phyloP scores from a whole-genome alignment of 64 coral and sea anemone species.

The Porites lutea region DNA sequence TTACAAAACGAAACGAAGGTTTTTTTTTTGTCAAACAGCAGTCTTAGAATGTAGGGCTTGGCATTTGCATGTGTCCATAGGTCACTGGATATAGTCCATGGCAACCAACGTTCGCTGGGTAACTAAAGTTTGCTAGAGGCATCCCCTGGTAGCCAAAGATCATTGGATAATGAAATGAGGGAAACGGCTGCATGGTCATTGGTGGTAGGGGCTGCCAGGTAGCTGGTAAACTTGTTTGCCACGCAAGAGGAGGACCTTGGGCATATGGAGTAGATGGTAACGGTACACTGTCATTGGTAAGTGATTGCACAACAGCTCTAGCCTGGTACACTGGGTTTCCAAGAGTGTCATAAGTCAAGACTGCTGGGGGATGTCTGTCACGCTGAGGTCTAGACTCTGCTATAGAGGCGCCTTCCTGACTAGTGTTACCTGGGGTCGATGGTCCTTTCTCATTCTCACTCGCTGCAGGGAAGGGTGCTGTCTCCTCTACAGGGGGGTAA shows the following conservation, averaged over 20 bases:
- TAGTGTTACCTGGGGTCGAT: neutral
- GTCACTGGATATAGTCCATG: neutral
- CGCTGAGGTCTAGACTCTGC: neutral
- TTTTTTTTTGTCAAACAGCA: neutral
- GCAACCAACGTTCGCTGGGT: neutral
- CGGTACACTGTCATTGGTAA: neutral
- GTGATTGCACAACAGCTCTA: neutral
- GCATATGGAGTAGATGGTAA: too few species aligned
- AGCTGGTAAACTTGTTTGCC: neutral
- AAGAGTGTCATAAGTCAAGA: conserved; percentile 40
- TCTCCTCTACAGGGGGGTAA: too few species aligned
- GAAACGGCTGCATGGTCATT: too few species aligned
- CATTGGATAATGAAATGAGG: too few species aligned
- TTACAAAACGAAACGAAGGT: neutral
- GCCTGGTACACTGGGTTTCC: conserved; percentile 19
- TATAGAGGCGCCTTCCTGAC: neutral
- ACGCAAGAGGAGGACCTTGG: neutral
- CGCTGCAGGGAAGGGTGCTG: too few species aligned
- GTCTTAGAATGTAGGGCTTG: neutral
- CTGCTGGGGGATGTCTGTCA: neutral
- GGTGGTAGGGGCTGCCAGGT: neutral
- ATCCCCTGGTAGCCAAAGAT: neutral
- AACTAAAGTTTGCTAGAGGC: neutral
- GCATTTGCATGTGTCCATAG: neutral
- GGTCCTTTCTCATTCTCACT: neutral